phyloP scores from a whole-genome alignment of 2,113 vertebrate genomes.

The Archilochus colubris region DNA sequence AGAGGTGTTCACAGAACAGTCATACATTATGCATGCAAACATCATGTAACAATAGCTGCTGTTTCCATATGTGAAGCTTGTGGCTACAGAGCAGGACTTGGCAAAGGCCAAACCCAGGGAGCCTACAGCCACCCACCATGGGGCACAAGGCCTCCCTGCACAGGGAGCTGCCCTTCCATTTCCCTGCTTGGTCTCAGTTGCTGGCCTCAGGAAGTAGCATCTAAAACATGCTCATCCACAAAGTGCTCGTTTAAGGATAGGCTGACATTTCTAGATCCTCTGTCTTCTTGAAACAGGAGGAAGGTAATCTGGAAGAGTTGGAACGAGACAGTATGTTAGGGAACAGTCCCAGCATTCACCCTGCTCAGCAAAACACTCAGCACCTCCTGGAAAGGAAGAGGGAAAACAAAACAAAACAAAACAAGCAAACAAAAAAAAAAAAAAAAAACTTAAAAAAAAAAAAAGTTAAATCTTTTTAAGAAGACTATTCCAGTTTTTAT shows the following conservation, averaged over 20 bases:
- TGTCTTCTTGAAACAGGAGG: neutral
- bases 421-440: no score
- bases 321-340: neutral
- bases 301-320: neutral
- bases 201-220: neutral
- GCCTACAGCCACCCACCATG: fast-evolving
- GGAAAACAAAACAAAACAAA: no score
- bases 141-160: neutral
- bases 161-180: neutral
- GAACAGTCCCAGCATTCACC: neutral
- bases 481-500: neutral
- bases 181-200: neutral
- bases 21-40: neutral
- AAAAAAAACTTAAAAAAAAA: no score
- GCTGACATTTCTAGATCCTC: fast-evolving
- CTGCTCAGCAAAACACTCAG: neutral
- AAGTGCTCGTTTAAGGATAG: neutral
- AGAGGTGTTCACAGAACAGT: neutral
- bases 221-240: fast-evolving
- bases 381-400: neutral
- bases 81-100: neutral
- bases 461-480: neutral
- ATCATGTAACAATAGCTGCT: neutral
- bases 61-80: fast-evolving
- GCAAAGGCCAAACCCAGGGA: neutral